Base-by-base conservation (phyloP, 2,797 vertebrate genomes). In the Iguana delicatissima region DNA sequence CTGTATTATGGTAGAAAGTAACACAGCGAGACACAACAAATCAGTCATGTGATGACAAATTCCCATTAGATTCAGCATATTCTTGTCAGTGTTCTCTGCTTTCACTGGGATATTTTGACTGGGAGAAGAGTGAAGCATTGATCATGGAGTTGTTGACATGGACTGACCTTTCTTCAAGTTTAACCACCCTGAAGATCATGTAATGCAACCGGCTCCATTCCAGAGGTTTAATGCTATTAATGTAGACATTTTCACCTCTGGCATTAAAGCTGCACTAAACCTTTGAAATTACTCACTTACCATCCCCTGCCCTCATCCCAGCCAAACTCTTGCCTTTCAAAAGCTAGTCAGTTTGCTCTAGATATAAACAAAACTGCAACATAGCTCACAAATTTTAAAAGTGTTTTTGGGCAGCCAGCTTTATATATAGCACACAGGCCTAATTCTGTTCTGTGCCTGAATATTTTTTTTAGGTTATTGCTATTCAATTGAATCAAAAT, bases 61-160 rank as follows among this genome's bases (percentile, higher is more conserved):
- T 22, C 13, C 90, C 89, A 92, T 90, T 93, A 95, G 95, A 89
- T 0, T 0, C 88, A 89, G 86, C 91, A 12, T 91, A 64, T 92
- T 94, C 95, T 95, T 93, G 89, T 94, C 93, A 94, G 91, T 55
- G 74, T 85, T 88, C 91, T 95, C 90, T 76, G 20, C 82, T 59
- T 64, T 88, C 89, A 59, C 83, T 0, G 89, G 76, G 85, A 90
- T 97, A 96, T 97, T 97, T 96, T 97, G 96, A 95, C 97, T 96
- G 89, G 80, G 92, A 80, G 32, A 86, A 22, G 67, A 89, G 80
- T 89, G 88, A 42, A 91, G 92, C 93, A 59, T 72, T 0, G 0
- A 38, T 92, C 91, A 35, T 79, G 50, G 79, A 46, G 90, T 91
- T 86, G 83, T 16, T 93, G 92, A 91, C 59, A 91, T 94, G 90